These are phyloP conservation scores for Cololabis saira DNA, from an alignment of 2,113 vertebrate genomes.

Conservation along the genomic window DNA sequence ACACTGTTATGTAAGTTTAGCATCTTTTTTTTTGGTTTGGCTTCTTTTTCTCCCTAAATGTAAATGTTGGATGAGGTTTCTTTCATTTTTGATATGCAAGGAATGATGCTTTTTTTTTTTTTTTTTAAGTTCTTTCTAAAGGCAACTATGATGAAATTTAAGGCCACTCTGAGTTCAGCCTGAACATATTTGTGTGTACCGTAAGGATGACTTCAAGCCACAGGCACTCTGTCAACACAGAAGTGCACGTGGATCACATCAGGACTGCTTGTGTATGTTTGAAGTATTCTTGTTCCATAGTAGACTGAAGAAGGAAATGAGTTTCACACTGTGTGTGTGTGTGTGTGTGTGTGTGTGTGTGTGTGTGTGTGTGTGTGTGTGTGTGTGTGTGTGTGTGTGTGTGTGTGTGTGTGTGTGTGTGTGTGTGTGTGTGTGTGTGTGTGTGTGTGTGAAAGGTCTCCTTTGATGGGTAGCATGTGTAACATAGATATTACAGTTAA, in stretches of 20 bases:
- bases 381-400: too few relatives aligned
- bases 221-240: conserved; percentile 30
- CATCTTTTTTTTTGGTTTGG: neutral
- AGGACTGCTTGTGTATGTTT: neutral
- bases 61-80: neutral
- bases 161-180: conserved; percentile 3
- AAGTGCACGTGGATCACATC: neutral
- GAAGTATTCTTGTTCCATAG: neutral
- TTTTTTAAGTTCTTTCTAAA: neutral
- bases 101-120: neutral
- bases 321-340: conserved; percentile 1
- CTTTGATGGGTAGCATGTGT: neutral
- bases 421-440: too few relatives aligned
- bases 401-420: too few relatives aligned
- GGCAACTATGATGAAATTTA: conserved; percentile 26
- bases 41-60: neutral
- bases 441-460: conserved; percentile 5
- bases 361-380: neutral
- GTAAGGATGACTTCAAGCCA: neutral
- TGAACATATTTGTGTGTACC: conserved; percentile 6
- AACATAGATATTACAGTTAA: conserved; percentile 6
- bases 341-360: neutral
- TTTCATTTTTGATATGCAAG: neutral
- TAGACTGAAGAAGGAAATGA: conserved; percentile 8
- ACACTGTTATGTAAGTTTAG: neutral